These are phyloP conservation scores for Eulemur albifrons DNA, from an alignment of 2,797 vertebrate species.

Conservation along the genomic window DNA sequence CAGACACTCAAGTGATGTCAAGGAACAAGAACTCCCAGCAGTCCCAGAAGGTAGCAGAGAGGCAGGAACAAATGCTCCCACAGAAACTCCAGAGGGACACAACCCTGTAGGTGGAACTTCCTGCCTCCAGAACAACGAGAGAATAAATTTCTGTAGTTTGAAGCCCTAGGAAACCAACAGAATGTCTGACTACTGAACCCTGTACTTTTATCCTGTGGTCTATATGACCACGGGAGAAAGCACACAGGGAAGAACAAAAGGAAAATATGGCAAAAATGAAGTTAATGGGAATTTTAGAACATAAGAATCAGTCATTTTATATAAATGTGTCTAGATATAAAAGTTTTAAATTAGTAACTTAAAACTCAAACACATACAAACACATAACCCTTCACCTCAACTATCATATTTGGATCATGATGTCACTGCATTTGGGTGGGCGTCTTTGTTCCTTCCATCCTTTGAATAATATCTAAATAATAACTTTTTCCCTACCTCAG, in stretches of 20 bases:
- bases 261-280: background rate
- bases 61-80: background rate
- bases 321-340: background rate
- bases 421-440: background rate
- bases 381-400: background rate
- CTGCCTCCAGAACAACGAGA: background rate
- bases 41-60: background rate
- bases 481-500: background rate
- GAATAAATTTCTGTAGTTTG: background rate
- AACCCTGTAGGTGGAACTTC: background rate
- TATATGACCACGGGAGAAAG: background rate
- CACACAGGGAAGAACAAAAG: background rate
- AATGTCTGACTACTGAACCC: background rate
- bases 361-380: background rate
- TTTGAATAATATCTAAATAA: background rate
- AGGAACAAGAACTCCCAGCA: fast-evolving
- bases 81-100: background rate
- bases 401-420: background rate
- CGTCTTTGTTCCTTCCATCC: background rate
- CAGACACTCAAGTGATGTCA: no score
- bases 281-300: background rate
- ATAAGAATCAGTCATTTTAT: background rate
- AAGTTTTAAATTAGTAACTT: background rate
- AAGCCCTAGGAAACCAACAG: background rate
- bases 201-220: background rate